Conservation (phyloP, 2,888 invertebrate genomes). For the Xanthia togata region DNA sequence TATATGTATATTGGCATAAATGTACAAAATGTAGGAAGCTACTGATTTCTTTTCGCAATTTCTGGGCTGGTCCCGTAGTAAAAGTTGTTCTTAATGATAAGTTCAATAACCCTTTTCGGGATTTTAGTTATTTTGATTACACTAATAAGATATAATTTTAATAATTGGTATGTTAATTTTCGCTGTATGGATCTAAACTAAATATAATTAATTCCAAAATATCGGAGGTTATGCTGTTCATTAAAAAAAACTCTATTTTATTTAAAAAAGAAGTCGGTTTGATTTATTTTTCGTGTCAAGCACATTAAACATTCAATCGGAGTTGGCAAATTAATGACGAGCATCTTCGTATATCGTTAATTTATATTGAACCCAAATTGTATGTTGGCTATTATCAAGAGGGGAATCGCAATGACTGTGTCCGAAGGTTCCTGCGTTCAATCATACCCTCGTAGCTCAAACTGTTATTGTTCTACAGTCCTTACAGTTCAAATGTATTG, state of each 20-base stretch:
- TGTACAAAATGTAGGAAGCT: neutral
- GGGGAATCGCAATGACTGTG: neutral
- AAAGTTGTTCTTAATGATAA: neutral
- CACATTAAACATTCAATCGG: neutral
- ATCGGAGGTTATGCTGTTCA: neutral
- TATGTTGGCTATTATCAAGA: neutral
- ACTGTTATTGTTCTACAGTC: neutral
- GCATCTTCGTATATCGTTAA: neutral
- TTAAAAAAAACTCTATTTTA: too few relatives aligned
- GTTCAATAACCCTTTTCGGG: neutral
- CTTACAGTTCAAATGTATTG: neutral
- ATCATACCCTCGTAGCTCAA: neutral
- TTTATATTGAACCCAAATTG: neutral
- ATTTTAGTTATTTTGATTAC: neutral
- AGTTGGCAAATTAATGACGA: neutral
- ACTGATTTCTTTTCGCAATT: neutral
- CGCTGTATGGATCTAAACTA: neutral
- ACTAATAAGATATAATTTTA: neutral
- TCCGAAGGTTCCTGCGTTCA: neutral
- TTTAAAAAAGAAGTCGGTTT: neutral
- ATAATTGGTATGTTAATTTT: neutral
- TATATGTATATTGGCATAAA: neutral
- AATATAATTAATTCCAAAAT: neutral
- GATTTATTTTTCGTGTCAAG: neutral
- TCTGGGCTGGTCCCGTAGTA: neutral